Base-by-base conservation (phyloP, 2,888 invertebrate genomes). In the Cerastis rubricosa region DNA sequence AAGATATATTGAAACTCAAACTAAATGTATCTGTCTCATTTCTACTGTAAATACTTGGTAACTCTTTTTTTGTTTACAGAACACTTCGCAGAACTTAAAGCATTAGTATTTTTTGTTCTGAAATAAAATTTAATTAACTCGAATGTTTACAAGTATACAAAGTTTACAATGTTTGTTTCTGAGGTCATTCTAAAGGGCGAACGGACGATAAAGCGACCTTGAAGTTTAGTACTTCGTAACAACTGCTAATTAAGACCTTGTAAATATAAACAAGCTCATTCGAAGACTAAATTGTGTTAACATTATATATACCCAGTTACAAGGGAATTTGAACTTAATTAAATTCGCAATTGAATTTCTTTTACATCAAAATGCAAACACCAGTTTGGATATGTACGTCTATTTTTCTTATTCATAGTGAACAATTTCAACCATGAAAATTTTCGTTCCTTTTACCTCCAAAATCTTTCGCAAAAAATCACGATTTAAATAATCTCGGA, bases 91-190 rank as follows among this genome's bases (percentile, higher is more conserved):
- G n/a, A 45, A 77, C 45, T 74, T 71, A 29, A 25, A 43, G n/a
- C 59, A 63, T 81, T 69, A 65, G 64, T 61, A 57, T 76, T 73
- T 78, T 81, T 77, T 71, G n/a, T 63, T 66, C 35, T 43, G 47
- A 61, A 45, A 63, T 70, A 74, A n/a, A 74, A 67, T 78, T 74
- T 82, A 85, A 85, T 84, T 74, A 82, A 72, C 2, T 65, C 25
- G 22, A 61, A 40, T 81, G 51, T 81, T 78, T 63, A 51, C 77
- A n/a, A 71, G 69, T 49, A 51, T 22, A 29, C 45, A 19, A 71
- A 69, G 19, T 71, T 68, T 29, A 59, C 45, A 63, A 12, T 70
- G 67, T 63, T 73, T 81, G 45, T 68, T 69, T 43, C 51, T 9
- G 51, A 65, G 59, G 61, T 63, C 59, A 65, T 49, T 54, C 49